These are phyloP conservation scores for Apodemus speciosus DNA, from an alignment of 2,113 vertebrate genomes.

Conservation along the genomic window DNA sequence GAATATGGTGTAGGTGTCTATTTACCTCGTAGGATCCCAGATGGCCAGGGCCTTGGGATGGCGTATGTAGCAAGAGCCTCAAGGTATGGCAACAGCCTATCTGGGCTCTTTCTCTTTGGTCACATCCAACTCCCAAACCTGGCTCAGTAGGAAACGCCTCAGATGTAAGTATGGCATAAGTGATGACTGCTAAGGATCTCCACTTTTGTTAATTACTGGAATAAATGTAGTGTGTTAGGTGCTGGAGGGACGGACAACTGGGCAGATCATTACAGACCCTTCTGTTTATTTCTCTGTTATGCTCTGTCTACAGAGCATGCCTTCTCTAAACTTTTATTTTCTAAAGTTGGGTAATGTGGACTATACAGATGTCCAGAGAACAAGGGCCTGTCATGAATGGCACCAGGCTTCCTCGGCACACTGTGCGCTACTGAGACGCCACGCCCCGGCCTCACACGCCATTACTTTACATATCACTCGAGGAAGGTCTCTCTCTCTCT, in stretches of 20 bases:
- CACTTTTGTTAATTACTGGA: not conserved
- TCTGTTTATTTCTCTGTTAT: not conserved
- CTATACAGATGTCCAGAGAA: not conserved
- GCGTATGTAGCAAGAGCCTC: not conserved
- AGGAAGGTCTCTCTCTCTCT: too few relatives aligned
- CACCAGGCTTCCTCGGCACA: not conserved
- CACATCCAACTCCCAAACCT: not conserved
- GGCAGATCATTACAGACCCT: not conserved
- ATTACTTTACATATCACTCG: not conserved
- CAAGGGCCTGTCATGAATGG: too few relatives aligned
- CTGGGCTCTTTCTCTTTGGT: not conserved
- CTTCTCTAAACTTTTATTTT: not conserved
- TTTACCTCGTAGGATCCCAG: not conserved
- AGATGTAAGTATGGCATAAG: not conserved
- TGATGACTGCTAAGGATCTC: not conserved
- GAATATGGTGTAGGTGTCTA: not conserved
- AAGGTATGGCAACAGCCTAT: too few relatives aligned
- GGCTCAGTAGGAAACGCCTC: not conserved
- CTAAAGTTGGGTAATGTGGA: not conserved
- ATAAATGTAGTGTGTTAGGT: not conserved
- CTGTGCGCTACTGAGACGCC: not conserved
- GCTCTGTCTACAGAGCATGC: not conserved
- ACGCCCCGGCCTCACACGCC: not conserved
- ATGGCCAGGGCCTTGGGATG: not conserved
- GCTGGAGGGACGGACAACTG: not conserved